phyloP scores from a whole-genome alignment of 1,140 invertebrate genomes.

The Drosophila busckii region DNA sequence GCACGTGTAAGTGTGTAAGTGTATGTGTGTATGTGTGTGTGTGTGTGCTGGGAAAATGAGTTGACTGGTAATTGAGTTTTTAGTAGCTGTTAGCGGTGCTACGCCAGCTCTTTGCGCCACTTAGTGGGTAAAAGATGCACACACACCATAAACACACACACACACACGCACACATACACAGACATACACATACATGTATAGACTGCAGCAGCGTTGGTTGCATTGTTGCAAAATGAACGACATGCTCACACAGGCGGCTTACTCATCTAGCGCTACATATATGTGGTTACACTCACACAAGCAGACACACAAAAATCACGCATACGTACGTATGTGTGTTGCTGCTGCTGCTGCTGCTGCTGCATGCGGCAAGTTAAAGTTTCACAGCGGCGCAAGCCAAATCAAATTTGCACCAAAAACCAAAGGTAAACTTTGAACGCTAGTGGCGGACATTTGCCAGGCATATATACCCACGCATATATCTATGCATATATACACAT shows the following conservation, averaged over 20 bases:
- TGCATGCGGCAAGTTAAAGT: slow-evolving; percentile 56
- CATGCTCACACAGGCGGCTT: slow-evolving; percentile 1
- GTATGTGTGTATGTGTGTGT: slow-evolving; percentile 2
- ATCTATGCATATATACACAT: neutral
- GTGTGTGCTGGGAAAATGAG: slow-evolving; percentile 24
- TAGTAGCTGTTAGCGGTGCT: slow-evolving; percentile 68
- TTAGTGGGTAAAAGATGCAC: slow-evolving; percentile 56
- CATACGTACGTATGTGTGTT: slow-evolving; percentile 1
- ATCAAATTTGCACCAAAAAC: slow-evolving; percentile 75
- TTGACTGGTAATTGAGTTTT: slow-evolving; percentile 68
- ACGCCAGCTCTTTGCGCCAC: slow-evolving; percentile 60
- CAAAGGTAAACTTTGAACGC: slow-evolving; percentile 71
- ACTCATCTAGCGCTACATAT: too few species aligned
- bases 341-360: neutral
- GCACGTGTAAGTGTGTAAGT: neutral
- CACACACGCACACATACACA: neutral
- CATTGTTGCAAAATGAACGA: slow-evolving; percentile 66
- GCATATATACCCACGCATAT: neutral
- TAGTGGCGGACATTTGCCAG: slow-evolving; percentile 37
- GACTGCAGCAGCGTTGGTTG: slow-evolving; percentile 19
- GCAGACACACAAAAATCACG: slow-evolving; percentile 30
- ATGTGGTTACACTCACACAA: slow-evolving; percentile 3
- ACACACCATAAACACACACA: slow-evolving; percentile 14
- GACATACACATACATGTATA: neutral
- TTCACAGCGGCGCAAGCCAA: slow-evolving; percentile 46